These are phyloP conservation scores for Acleris literana DNA, from an alignment of 2,888 invertebrate genomes.

Conservation along the genomic window DNA sequence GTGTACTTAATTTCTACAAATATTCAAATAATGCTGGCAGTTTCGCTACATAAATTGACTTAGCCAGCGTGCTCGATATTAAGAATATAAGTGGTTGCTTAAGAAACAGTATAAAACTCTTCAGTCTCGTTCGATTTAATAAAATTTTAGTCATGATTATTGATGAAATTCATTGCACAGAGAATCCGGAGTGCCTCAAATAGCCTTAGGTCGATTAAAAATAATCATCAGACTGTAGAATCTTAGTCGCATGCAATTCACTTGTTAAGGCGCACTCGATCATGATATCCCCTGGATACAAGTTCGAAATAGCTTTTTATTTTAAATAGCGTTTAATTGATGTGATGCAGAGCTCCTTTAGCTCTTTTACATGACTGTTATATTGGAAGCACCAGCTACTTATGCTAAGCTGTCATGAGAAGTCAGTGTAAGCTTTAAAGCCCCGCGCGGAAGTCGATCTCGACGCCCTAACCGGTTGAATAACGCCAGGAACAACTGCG, in stretches of 20 bases:
- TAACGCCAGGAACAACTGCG: background rate
- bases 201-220: background rate
- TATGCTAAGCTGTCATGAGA: slow-evolving; percentile 31
- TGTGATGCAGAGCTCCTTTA: slow-evolving; percentile 2
- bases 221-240: no score
- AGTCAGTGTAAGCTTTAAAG: slow-evolving; percentile 8
- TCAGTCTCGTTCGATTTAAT: slow-evolving; percentile 36
- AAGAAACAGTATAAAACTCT: slow-evolving; percentile 36
- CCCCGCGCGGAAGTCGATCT: slow-evolving; percentile 20
- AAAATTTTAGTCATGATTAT: slow-evolving; percentile 30
- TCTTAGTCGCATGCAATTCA: no score
- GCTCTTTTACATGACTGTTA: background rate
- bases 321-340: background rate
- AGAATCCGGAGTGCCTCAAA: slow-evolving; percentile 3
- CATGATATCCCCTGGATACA: no score
- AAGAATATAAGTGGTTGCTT: slow-evolving; percentile 23
- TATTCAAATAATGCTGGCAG: slow-evolving; percentile 12
- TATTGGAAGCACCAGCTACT: slow-evolving; percentile 24
- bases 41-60: slow-evolving; percentile 20
- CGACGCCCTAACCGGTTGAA: slow-evolving; percentile 11
- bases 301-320: background rate
- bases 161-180: slow-evolving; percentile 21
- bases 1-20: slow-evolving; percentile 12
- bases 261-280: no score
- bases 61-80: slow-evolving; percentile 21